Conservation (phyloP, 2,113 vertebrate species). For the Paedocypris sp. region DNA sequence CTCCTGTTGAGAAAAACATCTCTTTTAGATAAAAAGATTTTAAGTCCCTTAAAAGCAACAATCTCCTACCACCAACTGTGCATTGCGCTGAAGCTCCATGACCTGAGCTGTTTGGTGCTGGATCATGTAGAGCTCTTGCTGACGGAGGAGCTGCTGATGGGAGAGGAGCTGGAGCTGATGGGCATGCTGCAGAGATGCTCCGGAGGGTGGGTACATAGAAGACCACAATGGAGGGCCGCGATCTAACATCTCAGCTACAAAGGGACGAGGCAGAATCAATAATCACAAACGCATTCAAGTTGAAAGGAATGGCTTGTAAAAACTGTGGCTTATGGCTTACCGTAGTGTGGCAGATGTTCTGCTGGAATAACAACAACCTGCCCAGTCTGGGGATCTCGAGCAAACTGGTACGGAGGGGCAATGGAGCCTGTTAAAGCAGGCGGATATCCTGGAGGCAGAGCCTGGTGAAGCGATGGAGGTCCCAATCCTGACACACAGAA, state of each 20-base stretch:
- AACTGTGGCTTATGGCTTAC: constrained; percentile 49
- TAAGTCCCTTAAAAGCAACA: background rate
- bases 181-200: constrained; percentile 84
- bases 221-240: constrained; percentile 83
- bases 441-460: constrained; percentile 78
- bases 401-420: constrained; percentile 84
- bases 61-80: constrained; percentile 70
- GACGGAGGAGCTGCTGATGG: constrained; percentile 90
- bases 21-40: background rate
- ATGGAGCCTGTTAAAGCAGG: constrained; percentile 77
- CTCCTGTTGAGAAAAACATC: constrained; percentile 59
- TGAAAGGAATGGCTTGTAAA: background rate
- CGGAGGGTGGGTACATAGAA: constrained; percentile 71
- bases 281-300: background rate
- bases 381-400: constrained; percentile 87
- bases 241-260: constrained; percentile 80
- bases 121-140: constrained; percentile 90
- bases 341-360: constrained; percentile 86
- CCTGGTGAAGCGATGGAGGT: constrained; percentile 82
- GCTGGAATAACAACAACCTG: constrained; percentile 90
- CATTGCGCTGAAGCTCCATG: constrained; percentile 86
- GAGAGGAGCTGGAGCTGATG: constrained; percentile 95
- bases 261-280: constrained; percentile 10
- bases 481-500: constrained; percentile 67
- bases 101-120: constrained; percentile 94